Evolutionary conservation across 2,888 invertebrate species (phyloP).

Genomic region (Zootermopsis nevadensis): DNA sequence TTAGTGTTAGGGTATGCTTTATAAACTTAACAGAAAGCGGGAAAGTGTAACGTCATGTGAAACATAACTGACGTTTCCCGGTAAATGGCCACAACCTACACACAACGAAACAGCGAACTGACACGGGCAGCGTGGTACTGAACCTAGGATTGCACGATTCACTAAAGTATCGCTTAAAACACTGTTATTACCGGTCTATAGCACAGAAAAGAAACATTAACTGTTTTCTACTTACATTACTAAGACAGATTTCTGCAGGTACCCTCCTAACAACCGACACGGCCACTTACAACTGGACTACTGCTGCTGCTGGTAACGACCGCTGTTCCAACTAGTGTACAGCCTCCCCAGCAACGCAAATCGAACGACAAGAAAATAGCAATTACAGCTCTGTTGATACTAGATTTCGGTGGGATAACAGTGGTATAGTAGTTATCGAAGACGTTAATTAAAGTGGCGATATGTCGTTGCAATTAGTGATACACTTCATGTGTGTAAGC

Average conservation of each 20-base stretch:
- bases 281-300: slow-evolving; percentile 33
- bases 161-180: background rate
- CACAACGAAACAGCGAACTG: background rate
- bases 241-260: slow-evolving; percentile 21
- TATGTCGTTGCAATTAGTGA: too few species aligned
- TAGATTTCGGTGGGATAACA: background rate
- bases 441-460: too few species aligned
- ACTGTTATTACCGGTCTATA: background rate
- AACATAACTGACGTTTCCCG: slow-evolving; percentile 47
- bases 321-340: slow-evolving; percentile 31
- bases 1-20: background rate
- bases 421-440: too few species aligned
- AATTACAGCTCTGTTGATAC: background rate
- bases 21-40: background rate
- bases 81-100: slow-evolving; percentile 42
- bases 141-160: background rate
- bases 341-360: slow-evolving; percentile 17
- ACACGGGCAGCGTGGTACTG: slow-evolving; percentile 30
- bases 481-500: too few species aligned
- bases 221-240: slow-evolving; percentile 22
- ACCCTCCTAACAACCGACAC: slow-evolving; percentile 22
- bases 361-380: background rate
- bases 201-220: slow-evolving; percentile 9
- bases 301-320: slow-evolving; percentile 35
- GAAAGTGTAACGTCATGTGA: background rate